A percentile compares a stretch with the other conserved stretches of the same genome.
Evolutionary conservation across 64 coral and sea anemone genomes (phyloP).

Genomic region (Hydrozoanthus tunicans): DNA sequence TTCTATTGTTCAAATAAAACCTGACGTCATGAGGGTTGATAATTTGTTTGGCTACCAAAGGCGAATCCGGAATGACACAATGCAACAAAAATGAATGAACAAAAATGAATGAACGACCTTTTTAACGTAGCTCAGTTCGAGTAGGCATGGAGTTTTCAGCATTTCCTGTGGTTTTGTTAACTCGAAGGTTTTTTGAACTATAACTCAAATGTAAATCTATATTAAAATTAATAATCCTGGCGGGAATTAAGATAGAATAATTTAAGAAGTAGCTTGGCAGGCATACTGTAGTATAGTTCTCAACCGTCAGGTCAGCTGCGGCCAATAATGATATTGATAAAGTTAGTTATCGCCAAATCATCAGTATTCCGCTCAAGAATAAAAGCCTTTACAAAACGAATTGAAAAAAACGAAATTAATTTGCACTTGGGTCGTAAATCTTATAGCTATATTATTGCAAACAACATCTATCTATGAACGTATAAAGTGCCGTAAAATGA

Average conservation of each 20-base stretch:
- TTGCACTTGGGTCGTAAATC: too few species aligned
- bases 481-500: not conserved
- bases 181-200: not conserved
- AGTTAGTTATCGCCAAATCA: not conserved
- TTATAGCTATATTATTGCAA: not conserved
- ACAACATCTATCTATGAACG: not conserved
- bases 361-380: not conserved
- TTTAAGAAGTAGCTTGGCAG: not conserved
- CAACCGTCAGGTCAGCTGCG: not conserved
- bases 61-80: not conserved
- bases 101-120: not conserved
- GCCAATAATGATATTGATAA: not conserved
- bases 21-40: conserved; percentile 21
- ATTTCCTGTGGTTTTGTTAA: conserved; percentile 26
- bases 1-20: conserved; percentile 3
- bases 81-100: not conserved
- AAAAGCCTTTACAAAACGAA: not conserved
- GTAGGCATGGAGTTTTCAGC: not conserved
- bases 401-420: not conserved
- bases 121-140: not conserved
- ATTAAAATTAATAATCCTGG: not conserved
- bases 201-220: not conserved
- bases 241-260: not conserved
- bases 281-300: not conserved
- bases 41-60: conserved; percentile 17